Conservation (phyloP, 1,140 invertebrate genomes). For the Grapholita molesta region DNA sequence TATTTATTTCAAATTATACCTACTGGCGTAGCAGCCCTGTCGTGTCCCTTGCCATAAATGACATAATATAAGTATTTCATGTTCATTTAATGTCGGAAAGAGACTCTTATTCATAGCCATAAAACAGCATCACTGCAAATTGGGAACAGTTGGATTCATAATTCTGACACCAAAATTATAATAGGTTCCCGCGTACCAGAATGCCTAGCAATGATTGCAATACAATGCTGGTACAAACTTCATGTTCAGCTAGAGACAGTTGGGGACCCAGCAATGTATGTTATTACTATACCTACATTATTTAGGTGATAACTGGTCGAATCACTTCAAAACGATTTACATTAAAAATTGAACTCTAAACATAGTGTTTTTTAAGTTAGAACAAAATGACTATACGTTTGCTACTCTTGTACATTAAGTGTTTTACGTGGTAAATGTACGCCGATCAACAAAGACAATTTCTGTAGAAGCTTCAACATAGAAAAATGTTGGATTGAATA, state of each 20-base stretch:
- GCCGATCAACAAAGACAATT: neutral
- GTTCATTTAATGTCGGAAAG: neutral
- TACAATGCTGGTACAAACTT: too few species aligned
- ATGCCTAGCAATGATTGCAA: neutral
- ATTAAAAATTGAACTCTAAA: too few species aligned
- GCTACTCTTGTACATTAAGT: neutral
- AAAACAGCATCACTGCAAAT: constrained; percentile 5
- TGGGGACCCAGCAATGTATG: neutral
- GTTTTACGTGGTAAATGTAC: neutral
- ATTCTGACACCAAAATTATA: neutral
- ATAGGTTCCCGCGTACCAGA: neutral
- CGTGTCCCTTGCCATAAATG: neutral
- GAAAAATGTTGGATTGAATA: too few species aligned
- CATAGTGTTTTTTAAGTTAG: too few species aligned
- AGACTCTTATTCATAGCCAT: neutral
- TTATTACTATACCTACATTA: neutral
- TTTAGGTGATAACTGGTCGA: too few species aligned
- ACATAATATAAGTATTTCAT: neutral
- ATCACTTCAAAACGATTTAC: too few species aligned
- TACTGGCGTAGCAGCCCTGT: too few species aligned
- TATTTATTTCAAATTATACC: too few species aligned
- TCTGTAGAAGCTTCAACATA: too few species aligned
- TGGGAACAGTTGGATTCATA: neutral
- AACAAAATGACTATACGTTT: too few species aligned
- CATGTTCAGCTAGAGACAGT: neutral